A percentile compares a stretch with the other conserved stretches of the same genome.
phyloP scores from a whole-genome alignment of 2,888 invertebrate species.

The Ormia ochracea region DNA sequence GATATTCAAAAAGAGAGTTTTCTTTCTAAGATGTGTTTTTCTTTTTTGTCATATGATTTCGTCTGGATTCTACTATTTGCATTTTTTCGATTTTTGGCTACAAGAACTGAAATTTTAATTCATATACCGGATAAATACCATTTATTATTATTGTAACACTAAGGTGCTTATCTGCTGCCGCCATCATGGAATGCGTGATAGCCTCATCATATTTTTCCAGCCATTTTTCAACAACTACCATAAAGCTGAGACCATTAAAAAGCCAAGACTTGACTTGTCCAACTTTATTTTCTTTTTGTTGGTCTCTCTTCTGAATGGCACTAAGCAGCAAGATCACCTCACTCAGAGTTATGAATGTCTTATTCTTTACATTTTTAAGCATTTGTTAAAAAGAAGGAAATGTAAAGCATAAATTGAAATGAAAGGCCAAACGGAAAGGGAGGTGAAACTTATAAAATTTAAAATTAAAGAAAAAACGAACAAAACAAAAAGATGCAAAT shows the following conservation, averaged over 20 bases:
- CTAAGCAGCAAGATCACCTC: slow-evolving; percentile 48
- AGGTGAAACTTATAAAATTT: slow-evolving; percentile 3
- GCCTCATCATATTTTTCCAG: slow-evolving; percentile 72
- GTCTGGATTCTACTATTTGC: slow-evolving; percentile 20
- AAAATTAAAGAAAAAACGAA: slow-evolving; percentile 58
- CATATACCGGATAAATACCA: slow-evolving; percentile 62
- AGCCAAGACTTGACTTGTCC: slow-evolving; percentile 55
- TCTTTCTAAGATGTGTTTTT: too few relatives aligned
- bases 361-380: slow-evolving; percentile 16
- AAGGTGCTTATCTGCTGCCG: slow-evolving; percentile 60
- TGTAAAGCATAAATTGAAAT: slow-evolving; percentile 39
- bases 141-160: slow-evolving; percentile 63
- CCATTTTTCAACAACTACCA: slow-evolving; percentile 62
- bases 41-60: slow-evolving; percentile 58
- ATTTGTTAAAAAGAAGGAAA: slow-evolving; percentile 24
- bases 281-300: too few relatives aligned
- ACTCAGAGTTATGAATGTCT: slow-evolving; percentile 52
- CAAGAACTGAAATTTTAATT: slow-evolving; percentile 51
- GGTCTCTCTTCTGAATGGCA: background rate
- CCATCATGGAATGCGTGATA: slow-evolving; percentile 69
- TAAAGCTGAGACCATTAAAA: slow-evolving; percentile 49
- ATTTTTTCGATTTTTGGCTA: background rate
- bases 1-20: too few relatives aligned
- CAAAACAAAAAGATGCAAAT: slow-evolving; percentile 65
- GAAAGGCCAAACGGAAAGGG: background rate